Percentiles rank a stretch among this genome's conserved stretches.
Evolutionary conservation across 1,140 invertebrate genomes (phyloP).

Genomic region (Zophobas atratus): DNA sequence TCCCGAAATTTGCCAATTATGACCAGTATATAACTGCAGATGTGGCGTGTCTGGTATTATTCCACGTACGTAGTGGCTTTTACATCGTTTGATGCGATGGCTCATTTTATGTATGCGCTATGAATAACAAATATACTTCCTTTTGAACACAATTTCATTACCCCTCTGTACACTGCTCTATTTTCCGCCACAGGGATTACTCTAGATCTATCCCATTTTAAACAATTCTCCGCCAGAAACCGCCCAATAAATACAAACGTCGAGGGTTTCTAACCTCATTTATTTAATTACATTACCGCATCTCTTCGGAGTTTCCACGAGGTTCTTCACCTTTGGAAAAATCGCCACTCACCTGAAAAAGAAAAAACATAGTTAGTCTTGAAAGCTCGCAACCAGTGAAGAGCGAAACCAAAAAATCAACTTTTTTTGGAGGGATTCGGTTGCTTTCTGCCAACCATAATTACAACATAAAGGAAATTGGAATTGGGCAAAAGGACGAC

Average conservation of each 20-base stretch:
- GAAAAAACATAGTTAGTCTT: slow-evolving; percentile 18
- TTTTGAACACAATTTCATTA: slow-evolving; percentile 51
- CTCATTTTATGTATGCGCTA: slow-evolving; percentile 52
- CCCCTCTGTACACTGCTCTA: slow-evolving; percentile 11
- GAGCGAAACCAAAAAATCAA: slow-evolving; percentile 15
- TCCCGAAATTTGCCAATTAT: slow-evolving; percentile 23
- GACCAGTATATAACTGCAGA: slow-evolving; percentile 26
- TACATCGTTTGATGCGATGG: slow-evolving; percentile 47
- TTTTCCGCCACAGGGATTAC: slow-evolving; percentile 35
- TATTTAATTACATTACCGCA: slow-evolving; percentile 43
- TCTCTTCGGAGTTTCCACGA: slow-evolving; percentile 12
- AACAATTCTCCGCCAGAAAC: slow-evolving; percentile 31
- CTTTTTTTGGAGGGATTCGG: neutral
- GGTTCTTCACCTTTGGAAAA: neutral
- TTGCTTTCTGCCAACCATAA: neutral
- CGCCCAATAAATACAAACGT: slow-evolving; percentile 43
- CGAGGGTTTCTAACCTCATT: slow-evolving; percentile 29
- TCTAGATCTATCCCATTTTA: slow-evolving; percentile 43
- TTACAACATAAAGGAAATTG: slow-evolving; percentile 7
- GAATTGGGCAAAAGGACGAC: slow-evolving; percentile 12
- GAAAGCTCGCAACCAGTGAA: neutral
- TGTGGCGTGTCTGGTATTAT: slow-evolving; percentile 24
- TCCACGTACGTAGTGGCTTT: slow-evolving; percentile 45
- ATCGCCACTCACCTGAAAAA: slow-evolving; percentile 37
- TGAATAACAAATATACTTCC: slow-evolving; percentile 53